Conservation (phyloP, 53 echinoderm and acorn worm genomes). For the Astropecten irregularis region DNA sequence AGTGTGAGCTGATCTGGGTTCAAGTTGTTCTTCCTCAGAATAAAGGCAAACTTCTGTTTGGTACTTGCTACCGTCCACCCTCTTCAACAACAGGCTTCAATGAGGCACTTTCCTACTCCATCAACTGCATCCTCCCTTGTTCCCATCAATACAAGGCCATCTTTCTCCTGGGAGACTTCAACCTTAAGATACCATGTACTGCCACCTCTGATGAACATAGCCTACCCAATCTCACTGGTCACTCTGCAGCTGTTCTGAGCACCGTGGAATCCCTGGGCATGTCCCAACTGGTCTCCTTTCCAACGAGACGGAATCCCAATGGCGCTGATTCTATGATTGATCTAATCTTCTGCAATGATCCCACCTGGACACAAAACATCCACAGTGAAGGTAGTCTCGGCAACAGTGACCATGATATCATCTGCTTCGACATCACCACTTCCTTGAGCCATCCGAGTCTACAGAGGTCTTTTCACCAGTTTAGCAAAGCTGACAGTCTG, state of each 20-base stretch:
- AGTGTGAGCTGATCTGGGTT: too few species aligned
- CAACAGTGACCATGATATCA: neutral
- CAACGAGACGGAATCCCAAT: neutral
- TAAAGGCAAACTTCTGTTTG: too few species aligned
- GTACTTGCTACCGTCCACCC: too few species aligned
- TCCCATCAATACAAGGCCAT: too few species aligned
- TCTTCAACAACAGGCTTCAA: too few species aligned
- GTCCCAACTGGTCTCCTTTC: constrained; percentile 2
- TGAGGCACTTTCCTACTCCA: too few species aligned
- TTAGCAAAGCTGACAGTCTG: neutral
- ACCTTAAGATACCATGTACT: neutral
- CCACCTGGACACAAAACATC: neutral
- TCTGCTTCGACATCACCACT: neutral
- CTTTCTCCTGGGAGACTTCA: too few species aligned
- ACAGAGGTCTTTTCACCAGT: neutral
- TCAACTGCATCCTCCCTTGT: too few species aligned
- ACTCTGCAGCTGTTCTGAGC: neutral
- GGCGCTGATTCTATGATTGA: neutral
- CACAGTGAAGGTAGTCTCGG: neutral
- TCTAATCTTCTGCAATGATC: neutral
- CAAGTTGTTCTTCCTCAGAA: too few species aligned
- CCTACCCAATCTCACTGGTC: neutral
- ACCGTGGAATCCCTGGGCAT: neutral
- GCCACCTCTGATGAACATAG: neutral
- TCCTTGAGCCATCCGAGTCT: neutral